A percentile compares a stretch with the other conserved stretches of the same genome.
Evolutionary conservation across 2,113 vertebrate genomes (phyloP).

Genomic region (Phoxinus phoxinus): DNA sequence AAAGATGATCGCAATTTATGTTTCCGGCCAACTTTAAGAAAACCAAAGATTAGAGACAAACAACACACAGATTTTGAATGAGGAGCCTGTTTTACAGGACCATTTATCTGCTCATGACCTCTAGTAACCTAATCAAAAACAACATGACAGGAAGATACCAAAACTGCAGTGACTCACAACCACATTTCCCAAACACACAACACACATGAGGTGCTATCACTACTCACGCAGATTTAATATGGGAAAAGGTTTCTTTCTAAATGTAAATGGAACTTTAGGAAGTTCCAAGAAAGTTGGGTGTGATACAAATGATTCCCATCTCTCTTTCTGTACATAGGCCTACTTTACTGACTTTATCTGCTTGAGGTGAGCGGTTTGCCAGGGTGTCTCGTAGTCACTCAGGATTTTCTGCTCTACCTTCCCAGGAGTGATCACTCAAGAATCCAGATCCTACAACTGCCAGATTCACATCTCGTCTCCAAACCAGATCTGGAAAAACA

Average conservation of each 20-base stretch:
- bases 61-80: not conserved
- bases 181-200: not conserved
- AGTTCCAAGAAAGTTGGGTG: not conserved
- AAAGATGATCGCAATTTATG: not conserved
- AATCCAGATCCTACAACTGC: constrained; percentile 17
- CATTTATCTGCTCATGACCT: not conserved
- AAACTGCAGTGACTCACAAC: not conserved
- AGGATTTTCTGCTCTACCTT: not conserved
- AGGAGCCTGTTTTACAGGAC: not conserved
- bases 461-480: constrained; percentile 8
- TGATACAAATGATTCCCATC: not conserved
- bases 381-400: not conserved
- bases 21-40: not conserved
- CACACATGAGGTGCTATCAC: too few relatives aligned
- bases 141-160: not conserved
- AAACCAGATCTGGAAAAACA: constrained; percentile 35
- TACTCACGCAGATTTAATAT: not conserved
- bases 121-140: not conserved
- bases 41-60: not conserved
- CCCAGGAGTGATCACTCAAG: not conserved
- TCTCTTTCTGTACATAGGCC: not conserved
- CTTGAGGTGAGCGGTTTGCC: not conserved
- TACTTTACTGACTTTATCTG: not conserved
- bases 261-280: not conserved
- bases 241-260: not conserved